Conservation (phyloP, 2,888 invertebrate species). For the Encarsia formosa region DNA sequence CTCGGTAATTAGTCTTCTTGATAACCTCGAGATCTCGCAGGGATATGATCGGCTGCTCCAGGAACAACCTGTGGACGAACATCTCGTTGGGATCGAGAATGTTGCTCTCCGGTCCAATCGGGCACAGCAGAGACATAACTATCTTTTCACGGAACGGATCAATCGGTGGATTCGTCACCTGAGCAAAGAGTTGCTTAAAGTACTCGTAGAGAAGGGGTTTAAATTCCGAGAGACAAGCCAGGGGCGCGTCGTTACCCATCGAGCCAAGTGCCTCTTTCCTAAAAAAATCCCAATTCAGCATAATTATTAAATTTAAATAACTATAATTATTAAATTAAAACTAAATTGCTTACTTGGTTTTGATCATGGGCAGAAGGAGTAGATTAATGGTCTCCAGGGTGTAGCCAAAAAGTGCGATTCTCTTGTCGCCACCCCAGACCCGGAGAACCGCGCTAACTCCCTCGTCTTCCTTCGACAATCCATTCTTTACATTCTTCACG, state of each 20-base stretch:
- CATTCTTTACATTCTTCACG: conserved; percentile 34
- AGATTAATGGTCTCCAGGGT: conserved; percentile 93
- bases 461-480: conserved; percentile 28
- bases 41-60: conserved; percentile 91
- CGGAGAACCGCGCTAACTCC: conserved; percentile 48
- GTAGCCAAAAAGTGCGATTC: conserved; percentile 88
- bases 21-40: conserved; percentile 85
- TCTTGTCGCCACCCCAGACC: conserved; percentile 66
- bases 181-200: conserved; percentile 98
- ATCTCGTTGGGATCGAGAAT: conserved; percentile 83
- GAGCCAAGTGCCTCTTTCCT: conserved; percentile 98
- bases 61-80: conserved; percentile 86
- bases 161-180: conserved; percentile 98
- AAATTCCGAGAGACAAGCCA: conserved; percentile 93
- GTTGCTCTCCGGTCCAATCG: conserved; percentile 94
- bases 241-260: conserved; percentile 98
- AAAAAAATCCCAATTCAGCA: conserved; percentile 18
- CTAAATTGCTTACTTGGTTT: conserved; percentile 69
- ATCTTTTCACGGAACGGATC: conserved; percentile 98
- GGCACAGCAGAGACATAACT: conserved; percentile 97
- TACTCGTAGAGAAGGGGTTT: conserved; percentile 95
- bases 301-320: neutral
- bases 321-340: neutral
- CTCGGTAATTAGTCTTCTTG: conserved; percentile 75
- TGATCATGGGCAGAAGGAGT: conserved; percentile 93